Evolutionary conservation across 2,113 vertebrate species (phyloP), one percentile per base, ranked within the genome.

Genomic region (Excalfactoria chinensis): DNA sequence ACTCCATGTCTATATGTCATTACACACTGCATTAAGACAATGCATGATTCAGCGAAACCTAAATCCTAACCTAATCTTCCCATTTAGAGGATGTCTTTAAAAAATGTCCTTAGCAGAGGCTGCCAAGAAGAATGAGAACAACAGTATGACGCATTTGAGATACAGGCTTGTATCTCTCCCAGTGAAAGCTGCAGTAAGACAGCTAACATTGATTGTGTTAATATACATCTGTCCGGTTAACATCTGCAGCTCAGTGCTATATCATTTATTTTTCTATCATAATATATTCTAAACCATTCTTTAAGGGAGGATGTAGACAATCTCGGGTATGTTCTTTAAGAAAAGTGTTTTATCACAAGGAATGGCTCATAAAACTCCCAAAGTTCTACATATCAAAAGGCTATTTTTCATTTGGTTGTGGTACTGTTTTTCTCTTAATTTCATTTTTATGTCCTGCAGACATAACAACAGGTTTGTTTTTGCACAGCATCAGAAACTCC

Each of bases 391-490:
- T 59, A 71, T 71, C n/a, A 34, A 81, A 92, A 56, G 34, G 12
- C 6, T n/a, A 63, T 53, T 53, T 78, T 67, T 53, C 28, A 69
- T 86, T 78, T 49, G 32, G 41, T 55, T 4, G 37, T 34, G 9
- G 82, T 79, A 82, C 14, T 25, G 6, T 8, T 70, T 88, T 78
- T 37, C 18, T 80, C 80, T 78, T 88, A 46, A 72, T 79, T 84
- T 78, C 14, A 34, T 81, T 35, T 85, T 4, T 69, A 23, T 44
- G 35, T 75, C 20, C 44, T 75, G 60, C 49, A 90, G 66, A 55
- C 51, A 88, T 93, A 90, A 55, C 37, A 63, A 26, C 35, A 83
- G 15, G 11, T 81, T 86, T 94, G 15, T 17, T 74, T 88, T 90
- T 49, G 58, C 34, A 60, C 41, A 62, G n/a, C 43, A 84, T 84